Conservation (phyloP, 2,888 invertebrate genomes). For the Gymnosoma rotundatum region DNA sequence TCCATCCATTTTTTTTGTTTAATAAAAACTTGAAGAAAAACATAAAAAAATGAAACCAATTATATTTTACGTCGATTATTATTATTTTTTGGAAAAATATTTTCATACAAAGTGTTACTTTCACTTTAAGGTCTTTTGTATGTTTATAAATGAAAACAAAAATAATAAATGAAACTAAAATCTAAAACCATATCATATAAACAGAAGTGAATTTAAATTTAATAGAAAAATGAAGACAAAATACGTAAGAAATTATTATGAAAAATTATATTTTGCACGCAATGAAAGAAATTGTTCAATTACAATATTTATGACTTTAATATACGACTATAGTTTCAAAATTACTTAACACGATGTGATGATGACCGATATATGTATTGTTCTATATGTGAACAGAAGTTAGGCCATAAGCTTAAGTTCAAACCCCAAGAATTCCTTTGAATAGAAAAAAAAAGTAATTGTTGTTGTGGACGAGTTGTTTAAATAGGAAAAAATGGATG, state of each 20-base stretch:
- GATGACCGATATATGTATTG: too few relatives aligned
- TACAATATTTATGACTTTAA: slow-evolving; percentile 1
- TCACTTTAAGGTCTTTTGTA: slow-evolving; percentile 65
- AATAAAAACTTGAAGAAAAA: slow-evolving; percentile 29
- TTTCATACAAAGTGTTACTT: slow-evolving; percentile 59
- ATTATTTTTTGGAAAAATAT: slow-evolving; percentile 36
- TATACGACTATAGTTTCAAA: not conserved
- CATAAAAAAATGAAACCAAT: slow-evolving; percentile 62
- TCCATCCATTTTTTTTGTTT: slow-evolving; percentile 21
- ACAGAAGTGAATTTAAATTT: slow-evolving; percentile 29
- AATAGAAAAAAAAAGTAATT: too few relatives aligned
- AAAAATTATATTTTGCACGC: slow-evolving; percentile 69
- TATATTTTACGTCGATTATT: slow-evolving; percentile 63
- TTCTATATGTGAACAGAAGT: too few relatives aligned
- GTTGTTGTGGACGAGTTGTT: too few relatives aligned
- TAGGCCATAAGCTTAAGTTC: too few relatives aligned
- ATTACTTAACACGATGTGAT: too few relatives aligned
- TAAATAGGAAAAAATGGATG: too few relatives aligned
- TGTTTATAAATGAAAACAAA: slow-evolving; percentile 10
- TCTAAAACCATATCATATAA: slow-evolving; percentile 48
- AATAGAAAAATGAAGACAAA: slow-evolving; percentile 43
- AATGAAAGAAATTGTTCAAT: slow-evolving; percentile 52
- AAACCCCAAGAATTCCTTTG: too few relatives aligned
- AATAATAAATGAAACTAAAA: slow-evolving; percentile 49
- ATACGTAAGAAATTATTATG: slow-evolving; percentile 64